phyloP scores from a whole-genome alignment of 2,797 vertebrate species.

The Sphenodon punctatus region DNA sequence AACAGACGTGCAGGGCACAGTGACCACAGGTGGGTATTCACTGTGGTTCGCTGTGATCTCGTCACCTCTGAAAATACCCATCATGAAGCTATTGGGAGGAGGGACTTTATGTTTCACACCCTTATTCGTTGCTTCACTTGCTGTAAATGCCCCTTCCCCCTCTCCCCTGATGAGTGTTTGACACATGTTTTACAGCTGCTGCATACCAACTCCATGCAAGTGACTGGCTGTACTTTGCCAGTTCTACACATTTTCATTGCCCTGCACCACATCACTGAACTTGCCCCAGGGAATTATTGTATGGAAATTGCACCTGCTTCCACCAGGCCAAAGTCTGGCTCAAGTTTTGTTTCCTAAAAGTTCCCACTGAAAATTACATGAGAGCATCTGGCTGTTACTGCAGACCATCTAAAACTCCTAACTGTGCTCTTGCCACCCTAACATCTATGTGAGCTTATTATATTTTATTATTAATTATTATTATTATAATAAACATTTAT shows the following conservation, averaged over 20 bases:
- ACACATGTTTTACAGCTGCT: background rate
- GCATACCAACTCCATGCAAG: background rate
- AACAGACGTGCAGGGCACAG: no score
- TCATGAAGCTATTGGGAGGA: no score
- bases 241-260: background rate
- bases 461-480: no score
- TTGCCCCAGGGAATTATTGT: background rate
- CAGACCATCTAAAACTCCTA: rapidly evolving
- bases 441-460: background rate
- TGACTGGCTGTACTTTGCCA: background rate
- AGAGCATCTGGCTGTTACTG: background rate
- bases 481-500: no score
- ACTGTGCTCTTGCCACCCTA: background rate
- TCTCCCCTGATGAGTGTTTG: background rate
- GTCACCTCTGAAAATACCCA: no score
- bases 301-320: background rate
- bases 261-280: background rate
- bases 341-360: background rate
- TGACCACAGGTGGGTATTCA: no score
- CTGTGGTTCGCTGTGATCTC: no score
- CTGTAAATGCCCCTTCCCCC: background rate
- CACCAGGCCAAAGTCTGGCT: background rate
- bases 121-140: background rate
- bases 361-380: background rate
- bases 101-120: background rate